Evolutionary conservation across 2,888 invertebrate genomes (phyloP).

Genomic region (Andrena camellia): DNA sequence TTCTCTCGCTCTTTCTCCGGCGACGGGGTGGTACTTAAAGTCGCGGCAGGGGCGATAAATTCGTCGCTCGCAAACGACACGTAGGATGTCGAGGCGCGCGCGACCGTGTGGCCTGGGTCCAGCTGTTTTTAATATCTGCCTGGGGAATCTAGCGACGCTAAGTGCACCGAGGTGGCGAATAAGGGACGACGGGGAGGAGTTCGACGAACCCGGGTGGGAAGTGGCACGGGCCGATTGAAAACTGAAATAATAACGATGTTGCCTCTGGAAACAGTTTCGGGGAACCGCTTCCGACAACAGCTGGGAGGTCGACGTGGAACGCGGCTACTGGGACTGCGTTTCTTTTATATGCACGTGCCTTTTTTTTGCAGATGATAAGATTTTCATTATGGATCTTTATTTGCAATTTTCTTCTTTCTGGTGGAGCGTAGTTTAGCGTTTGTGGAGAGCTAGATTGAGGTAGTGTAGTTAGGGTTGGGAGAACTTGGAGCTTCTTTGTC

Average conservation of each 20-base stretch:
- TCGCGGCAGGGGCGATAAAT: conserved; percentile 68
- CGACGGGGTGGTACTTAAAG: conserved; percentile 66
- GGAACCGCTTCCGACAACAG: conserved; percentile 12
- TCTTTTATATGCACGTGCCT: no score
- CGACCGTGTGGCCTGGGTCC: conserved; percentile 50
- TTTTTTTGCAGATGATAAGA: no score
- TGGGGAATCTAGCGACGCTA: conserved; percentile 70
- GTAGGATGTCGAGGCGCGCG: conserved; percentile 36
- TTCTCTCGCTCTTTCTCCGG: conserved; percentile 30
- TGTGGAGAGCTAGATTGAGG: no score
- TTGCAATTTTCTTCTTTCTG: no score
- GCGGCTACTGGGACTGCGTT: not conserved
- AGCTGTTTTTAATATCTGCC: conserved; percentile 77
- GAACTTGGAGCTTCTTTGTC: no score
- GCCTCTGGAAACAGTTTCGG: conserved; percentile 27
- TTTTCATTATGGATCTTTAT: no score
- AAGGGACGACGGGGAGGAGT: conserved; percentile 37
- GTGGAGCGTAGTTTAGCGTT: no score
- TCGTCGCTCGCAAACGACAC: conserved; percentile 71
- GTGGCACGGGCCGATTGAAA: conserved; percentile 27
- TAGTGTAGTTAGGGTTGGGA: no score
- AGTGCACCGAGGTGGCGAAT: conserved; percentile 63
- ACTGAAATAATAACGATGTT: conserved; percentile 43
- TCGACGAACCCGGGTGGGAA: conserved; percentile 57
- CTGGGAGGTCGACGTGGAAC: not conserved